Conservation (phyloP, 2,113 vertebrate genomes). For the Pachypanchax playfairii region DNA sequence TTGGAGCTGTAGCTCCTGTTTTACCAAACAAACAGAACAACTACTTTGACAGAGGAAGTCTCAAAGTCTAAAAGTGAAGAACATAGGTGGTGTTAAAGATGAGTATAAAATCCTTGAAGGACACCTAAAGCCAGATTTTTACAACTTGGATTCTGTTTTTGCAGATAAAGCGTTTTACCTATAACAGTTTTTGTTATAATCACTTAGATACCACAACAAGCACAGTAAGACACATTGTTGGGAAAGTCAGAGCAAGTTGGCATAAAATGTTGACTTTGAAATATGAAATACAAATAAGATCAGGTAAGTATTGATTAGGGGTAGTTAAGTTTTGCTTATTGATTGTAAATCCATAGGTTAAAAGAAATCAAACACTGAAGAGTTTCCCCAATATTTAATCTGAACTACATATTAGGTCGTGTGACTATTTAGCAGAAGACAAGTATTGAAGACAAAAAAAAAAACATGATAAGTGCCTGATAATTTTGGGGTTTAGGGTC, state of each 20-base stretch:
- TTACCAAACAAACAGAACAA: slow-evolving; percentile 41
- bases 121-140: neutral
- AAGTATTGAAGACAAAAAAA: too few relatives aligned
- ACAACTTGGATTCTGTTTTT: neutral
- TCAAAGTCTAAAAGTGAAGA: slow-evolving; percentile 4
- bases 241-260: neutral
- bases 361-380: too few relatives aligned
- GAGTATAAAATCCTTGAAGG: neutral
- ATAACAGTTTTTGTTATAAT: neutral
- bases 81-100: neutral
- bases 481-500: too few relatives aligned
- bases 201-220: neutral
- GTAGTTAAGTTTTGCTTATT: too few relatives aligned
- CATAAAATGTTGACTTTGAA: neutral
- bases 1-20: slow-evolving; percentile 40
- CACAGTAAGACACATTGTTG: neutral
- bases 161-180: neutral
- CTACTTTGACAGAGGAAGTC: slow-evolving; percentile 2
- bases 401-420: too few relatives aligned
- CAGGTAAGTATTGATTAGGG: too few relatives aligned
- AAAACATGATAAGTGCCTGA: too few relatives aligned
- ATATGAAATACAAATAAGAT: too few relatives aligned
- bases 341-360: too few relatives aligned
- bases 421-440: too few relatives aligned
- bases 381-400: too few relatives aligned